These are phyloP conservation scores for Umimayanthus kanabou DNA, from an alignment of 92 coral and sea anemone genomes.

Conservation along the genomic window DNA sequence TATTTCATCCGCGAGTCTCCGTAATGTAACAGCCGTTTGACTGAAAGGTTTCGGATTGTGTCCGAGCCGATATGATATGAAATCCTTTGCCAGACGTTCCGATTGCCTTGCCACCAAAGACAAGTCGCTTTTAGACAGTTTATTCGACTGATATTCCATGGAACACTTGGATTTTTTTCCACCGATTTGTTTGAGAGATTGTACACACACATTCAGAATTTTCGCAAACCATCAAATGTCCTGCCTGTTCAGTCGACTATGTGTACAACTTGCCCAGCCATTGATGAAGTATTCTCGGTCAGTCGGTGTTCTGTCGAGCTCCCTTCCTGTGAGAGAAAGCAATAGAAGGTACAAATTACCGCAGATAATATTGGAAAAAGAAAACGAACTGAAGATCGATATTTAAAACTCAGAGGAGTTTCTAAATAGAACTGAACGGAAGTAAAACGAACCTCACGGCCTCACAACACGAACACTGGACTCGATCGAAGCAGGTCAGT, in stretches of 20 bases:
- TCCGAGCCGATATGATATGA: conserved; percentile 91
- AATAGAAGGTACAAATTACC: neutral
- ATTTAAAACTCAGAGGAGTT: neutral
- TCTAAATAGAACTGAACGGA: neutral
- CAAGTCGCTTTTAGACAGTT: conserved; percentile 50
- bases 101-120: conserved; percentile 67
- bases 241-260: neutral
- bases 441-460: conserved; percentile 29
- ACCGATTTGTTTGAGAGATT: conserved; percentile 40
- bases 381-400: neutral
- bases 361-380: neutral
- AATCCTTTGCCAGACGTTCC: conserved; percentile 82
- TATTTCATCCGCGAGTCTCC: conserved; percentile 96
- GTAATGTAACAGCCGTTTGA: conserved; percentile 83
- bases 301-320: neutral
- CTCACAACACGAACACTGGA: neutral
- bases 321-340: neutral
- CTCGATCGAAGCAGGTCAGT: neutral
- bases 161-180: conserved; percentile 28
- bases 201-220: conserved; percentile 54
- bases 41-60: conserved; percentile 68
- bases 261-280: neutral
- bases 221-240: conserved; percentile 14
- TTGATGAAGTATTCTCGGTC: neutral
- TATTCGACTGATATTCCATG: conserved; percentile 76